These are phyloP conservation scores for Unio pictorum DNA, from an alignment of 2,888 invertebrate species.

Conservation along the genomic window DNA sequence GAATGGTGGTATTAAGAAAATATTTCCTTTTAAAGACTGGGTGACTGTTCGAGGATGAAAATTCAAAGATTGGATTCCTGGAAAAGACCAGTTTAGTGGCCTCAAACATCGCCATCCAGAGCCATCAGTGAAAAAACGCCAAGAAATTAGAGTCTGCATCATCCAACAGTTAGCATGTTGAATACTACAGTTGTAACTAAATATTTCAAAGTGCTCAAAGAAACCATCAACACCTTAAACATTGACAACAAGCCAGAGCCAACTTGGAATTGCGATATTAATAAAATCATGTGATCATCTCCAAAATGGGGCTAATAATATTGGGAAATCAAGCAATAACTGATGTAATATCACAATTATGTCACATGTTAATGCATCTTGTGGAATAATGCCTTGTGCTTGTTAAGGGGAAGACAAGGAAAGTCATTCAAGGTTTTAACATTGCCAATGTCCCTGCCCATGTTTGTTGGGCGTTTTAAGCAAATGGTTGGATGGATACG, in stretches of 20 bases:
- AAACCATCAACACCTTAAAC: too few species aligned
- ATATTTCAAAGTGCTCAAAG: slow-evolving; percentile 6
- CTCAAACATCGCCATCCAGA: slow-evolving; percentile 1
- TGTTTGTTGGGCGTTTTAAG: slow-evolving; percentile 30
- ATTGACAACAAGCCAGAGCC: too few species aligned
- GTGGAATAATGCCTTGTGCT: slow-evolving; percentile 14
- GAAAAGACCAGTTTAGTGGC: slow-evolving; percentile 6
- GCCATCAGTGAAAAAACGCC: neutral
- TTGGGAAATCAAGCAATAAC: too few species aligned
- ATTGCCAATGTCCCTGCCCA: slow-evolving; percentile 20
- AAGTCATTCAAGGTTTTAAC: slow-evolving; percentile 32
- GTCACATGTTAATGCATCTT: slow-evolving; percentile 14
- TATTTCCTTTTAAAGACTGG: too few species aligned
- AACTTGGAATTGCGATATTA: too few species aligned
- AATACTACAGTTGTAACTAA: slow-evolving; percentile 5
- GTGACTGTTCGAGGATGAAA: too few species aligned
- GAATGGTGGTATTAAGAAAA: too few species aligned
- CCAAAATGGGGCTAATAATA: too few species aligned
- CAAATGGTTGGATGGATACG: slow-evolving; percentile 44
- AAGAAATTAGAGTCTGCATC: slow-evolving; percentile 2
- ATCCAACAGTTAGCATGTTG: slow-evolving; percentile 2
- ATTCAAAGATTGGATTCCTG: neutral
- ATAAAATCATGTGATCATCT: too few species aligned
- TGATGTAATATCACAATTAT: slow-evolving; percentile 1
- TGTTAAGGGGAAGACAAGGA: slow-evolving; percentile 37